These are phyloP conservation scores for Mus caroli DNA, from an alignment of 2,797 vertebrate genomes.

Conservation along the genomic window DNA sequence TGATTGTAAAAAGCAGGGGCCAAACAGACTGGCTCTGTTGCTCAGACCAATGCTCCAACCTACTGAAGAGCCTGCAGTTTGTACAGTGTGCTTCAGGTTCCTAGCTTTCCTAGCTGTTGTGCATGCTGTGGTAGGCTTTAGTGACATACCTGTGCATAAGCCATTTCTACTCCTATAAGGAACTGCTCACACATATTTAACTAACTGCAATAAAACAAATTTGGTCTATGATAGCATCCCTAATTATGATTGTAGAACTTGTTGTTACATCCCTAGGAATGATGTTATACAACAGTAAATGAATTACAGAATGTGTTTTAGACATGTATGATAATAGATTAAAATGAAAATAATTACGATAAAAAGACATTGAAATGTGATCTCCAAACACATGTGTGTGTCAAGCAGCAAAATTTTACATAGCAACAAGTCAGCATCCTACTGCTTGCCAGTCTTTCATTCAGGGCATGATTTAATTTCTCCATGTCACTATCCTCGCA, in stretches of 20 bases:
- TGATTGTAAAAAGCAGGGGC: neutral
- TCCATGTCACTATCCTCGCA: neutral
- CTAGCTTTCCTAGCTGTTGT: neutral
- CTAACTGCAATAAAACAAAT: neutral
- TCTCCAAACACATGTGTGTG: neutral
- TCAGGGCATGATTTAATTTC: neutral
- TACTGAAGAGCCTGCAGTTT: neutral
- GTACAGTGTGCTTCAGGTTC: neutral
- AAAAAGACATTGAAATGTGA: neutral
- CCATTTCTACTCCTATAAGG: neutral
- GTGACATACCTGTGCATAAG: neutral
- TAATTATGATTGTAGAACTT: neutral
- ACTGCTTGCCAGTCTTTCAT: neutral
- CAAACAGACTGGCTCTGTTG: neutral
- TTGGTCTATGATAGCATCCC: neutral
- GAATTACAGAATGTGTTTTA: neutral
- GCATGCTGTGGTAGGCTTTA: neutral
- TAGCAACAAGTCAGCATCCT: neutral
- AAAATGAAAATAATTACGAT: neutral
- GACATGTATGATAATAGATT: neutral
- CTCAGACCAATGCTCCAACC: neutral
- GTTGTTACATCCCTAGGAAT: neutral
- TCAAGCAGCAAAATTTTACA: neutral
- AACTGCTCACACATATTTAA: neutral
- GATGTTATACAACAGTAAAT: neutral